A percentile compares a stretch with the other conserved stretches of the same genome.
phyloP scores from a whole-genome alignment of 1,140 invertebrate genomes.

The Pygmarrhopalites habei region DNA sequence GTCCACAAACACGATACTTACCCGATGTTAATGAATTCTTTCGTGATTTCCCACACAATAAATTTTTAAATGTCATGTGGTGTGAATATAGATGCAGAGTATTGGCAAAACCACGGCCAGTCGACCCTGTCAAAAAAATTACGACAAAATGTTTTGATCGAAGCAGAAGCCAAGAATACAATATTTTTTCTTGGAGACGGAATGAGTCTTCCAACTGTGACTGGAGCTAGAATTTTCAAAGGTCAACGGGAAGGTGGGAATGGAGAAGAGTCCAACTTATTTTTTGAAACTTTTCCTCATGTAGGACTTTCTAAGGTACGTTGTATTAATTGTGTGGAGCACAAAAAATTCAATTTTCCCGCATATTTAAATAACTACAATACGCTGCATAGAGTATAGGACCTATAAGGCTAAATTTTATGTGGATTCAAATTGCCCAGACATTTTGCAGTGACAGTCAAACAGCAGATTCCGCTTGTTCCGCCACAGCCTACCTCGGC shows the following conservation, averaged over 20 bases:
- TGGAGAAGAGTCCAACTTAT: slow-evolving; percentile 57
- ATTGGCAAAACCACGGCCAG: slow-evolving; percentile 9
- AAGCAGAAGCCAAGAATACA: slow-evolving; percentile 55
- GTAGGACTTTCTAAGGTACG: slow-evolving; percentile 55
- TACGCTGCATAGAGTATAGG: too few relatives aligned
- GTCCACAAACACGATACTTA: too few relatives aligned
- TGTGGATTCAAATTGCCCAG: slow-evolving; percentile 36
- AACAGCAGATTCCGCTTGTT: slow-evolving; percentile 49
- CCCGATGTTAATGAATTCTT: too few relatives aligned
- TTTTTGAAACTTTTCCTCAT: slow-evolving; percentile 70
- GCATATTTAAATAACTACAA: too few relatives aligned
- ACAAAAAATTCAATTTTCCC: too few relatives aligned
- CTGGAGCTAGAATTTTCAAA: slow-evolving; percentile 40
- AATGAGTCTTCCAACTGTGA: slow-evolving; percentile 56
- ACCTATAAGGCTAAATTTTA: too few relatives aligned
- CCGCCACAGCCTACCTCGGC: slow-evolving; percentile 49
- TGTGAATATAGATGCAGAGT: slow-evolving; percentile 8
- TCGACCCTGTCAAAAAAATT: background rate
- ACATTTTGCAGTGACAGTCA: slow-evolving; percentile 46
- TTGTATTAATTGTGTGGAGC: background rate
- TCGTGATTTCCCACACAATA: too few relatives aligned
- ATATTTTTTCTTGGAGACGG: slow-evolving; percentile 71
- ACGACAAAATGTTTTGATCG: background rate
- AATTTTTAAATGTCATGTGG: too few relatives aligned
- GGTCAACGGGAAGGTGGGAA: slow-evolving; percentile 51